phyloP scores from a whole-genome alignment of 2,113 vertebrate genomes.

The Sciurus niger region DNA sequence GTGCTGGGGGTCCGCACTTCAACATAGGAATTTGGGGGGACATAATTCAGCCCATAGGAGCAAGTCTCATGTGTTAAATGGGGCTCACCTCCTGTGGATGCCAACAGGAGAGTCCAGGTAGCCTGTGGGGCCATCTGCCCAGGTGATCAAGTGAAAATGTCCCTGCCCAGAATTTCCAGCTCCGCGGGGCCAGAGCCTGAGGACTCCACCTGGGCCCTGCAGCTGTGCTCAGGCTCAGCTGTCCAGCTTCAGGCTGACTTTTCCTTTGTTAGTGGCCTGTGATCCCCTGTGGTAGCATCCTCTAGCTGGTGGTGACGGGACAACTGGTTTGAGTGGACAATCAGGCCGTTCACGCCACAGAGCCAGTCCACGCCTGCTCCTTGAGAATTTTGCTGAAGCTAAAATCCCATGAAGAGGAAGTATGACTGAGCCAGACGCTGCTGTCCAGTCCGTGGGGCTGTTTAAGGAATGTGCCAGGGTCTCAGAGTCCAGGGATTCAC shows the following conservation, averaged over 20 bases:
- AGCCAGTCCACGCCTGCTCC: background rate
- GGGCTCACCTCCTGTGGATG: constrained; percentile 83
- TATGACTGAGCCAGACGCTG: no score
- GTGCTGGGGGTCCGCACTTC: background rate
- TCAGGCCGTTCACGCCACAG: background rate
- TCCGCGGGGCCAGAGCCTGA: background rate
- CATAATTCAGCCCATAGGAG: background rate
- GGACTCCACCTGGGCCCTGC: background rate
- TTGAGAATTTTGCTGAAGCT: background rate
- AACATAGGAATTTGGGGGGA: no score
- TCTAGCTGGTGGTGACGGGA: background rate
- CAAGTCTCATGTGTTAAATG: constrained; percentile 80
- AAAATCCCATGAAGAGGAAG: no score
- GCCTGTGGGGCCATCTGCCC: rapidly evolving
- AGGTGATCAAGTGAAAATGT: background rate
- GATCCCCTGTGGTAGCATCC: no score
- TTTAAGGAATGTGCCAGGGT: background rate
- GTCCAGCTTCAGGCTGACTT: background rate
- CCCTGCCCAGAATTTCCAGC: background rate
- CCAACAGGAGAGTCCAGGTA: background rate
- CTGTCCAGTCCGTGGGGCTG: background rate
- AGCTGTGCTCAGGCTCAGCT: background rate
- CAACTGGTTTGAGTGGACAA: background rate
- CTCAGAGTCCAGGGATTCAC: background rate
- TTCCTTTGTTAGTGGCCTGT: background rate